Base-by-base conservation (phyloP, 2,797 vertebrate genomes). In the Notolabrus celidotus region DNA sequence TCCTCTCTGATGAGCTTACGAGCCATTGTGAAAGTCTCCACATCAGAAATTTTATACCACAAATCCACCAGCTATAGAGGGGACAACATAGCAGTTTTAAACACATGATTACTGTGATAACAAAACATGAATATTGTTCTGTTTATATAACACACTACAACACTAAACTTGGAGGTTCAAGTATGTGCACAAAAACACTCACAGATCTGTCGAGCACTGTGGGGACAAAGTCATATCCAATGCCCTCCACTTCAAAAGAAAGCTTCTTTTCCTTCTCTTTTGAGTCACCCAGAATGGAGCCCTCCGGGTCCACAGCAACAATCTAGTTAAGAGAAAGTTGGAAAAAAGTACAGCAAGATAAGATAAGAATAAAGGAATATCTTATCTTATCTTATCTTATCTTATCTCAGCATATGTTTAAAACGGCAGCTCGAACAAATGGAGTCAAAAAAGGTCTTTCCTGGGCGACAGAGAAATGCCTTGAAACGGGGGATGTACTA, bases 211-310 rank as follows among this genome's bases (percentile, higher is more conserved):
- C 86, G 74, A 86, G 15, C 67, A 97, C 97, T 0, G 96, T 97
- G 45, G 97, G 97, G 63, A 97, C 79, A 62, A 98, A 98, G 89
- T 97, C 97, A 0, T 96, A 96, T 54, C 97, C 97, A 0, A 98
- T 97, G 29, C 85, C 88, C 19, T 87, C 86, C 60, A 88, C 85
- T 47, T 88, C 83, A 53, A 52, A 82, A 15, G 38, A 11, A 45
- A 4, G 1, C 19, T 69, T 39, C 15, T 95, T 94, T 66, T 94
- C 95, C 49, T 96, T 79, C 5, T 91, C 90, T 11, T 95, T 91
- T 0, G 96, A 95, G 15, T 85, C 82, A 1, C 92, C 94, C 0
- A 97, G 92, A 72, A 96, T 93, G 29, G 97, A 97, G 50, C 96
- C 96, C 71, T 96, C 94, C 0, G 97, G 97, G 58, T 97, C 96